Evolutionary conservation across 2,888 invertebrate species (phyloP).

Genomic region (Melanotus villosus): DNA sequence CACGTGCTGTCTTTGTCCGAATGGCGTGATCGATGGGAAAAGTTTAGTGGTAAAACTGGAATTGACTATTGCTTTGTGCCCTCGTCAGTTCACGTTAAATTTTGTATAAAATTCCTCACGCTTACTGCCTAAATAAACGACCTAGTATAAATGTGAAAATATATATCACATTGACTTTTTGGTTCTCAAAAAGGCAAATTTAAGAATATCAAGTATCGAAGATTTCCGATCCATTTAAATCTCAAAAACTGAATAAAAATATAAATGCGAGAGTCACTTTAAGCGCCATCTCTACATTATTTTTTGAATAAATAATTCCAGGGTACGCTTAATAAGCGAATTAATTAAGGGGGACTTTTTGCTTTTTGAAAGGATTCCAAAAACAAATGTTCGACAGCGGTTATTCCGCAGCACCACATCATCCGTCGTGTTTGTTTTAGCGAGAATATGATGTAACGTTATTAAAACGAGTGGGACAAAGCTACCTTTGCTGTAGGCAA

Average conservation of each 20-base stretch:
- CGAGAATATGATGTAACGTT: conserved; percentile 35
- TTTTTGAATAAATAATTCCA: background rate
- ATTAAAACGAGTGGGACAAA: conserved; percentile 32
- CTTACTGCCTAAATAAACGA: conserved; percentile 31
- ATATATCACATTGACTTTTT: background rate
- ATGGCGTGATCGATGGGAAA: conserved; percentile 38
- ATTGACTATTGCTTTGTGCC: conserved; percentile 40
- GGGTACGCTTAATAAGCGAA: conserved; percentile 2
- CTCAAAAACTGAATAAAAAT: too few species aligned
- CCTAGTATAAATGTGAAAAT: conserved; percentile 18
- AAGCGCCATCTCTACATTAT: background rate
- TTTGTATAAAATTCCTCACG: conserved; percentile 36
- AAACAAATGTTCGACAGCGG: conserved; percentile 16
- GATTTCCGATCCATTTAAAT: too few species aligned
- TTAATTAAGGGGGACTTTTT: conserved; percentile 27
- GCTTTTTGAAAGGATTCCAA: conserved; percentile 16
- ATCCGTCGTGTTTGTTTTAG: conserved; percentile 36
- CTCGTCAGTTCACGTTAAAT: conserved; percentile 35
- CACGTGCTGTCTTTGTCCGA: conserved; percentile 36
- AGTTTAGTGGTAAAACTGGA: conserved; percentile 38
- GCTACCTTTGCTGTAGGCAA: conserved; percentile 15
- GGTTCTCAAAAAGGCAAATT: background rate
- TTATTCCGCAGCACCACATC: conserved; percentile 20
- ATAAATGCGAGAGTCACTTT: too few species aligned
- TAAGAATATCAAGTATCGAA: background rate